Evolutionary conservation across 2,113 vertebrate genomes (phyloP), one percentile per base, ranked within the genome.

Genomic region (Oxyura jamaicensis): DNA sequence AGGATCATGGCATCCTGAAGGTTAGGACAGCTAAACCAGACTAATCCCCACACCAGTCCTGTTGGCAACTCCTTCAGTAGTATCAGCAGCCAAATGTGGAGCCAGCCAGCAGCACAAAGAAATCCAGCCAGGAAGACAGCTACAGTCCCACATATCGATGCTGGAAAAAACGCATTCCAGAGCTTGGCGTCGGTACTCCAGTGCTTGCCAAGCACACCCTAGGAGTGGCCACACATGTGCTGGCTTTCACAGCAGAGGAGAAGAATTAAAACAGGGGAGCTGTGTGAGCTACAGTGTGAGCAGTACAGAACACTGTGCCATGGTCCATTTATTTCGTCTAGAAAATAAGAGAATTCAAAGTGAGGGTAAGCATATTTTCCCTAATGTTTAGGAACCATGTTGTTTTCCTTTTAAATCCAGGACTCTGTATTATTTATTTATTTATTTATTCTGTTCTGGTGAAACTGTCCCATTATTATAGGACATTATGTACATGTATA

Each of bases 61-160:
- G 33, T 11, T 91, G 88, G 84, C 88, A 96, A 23, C 11, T 52
- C 26, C 59, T 78, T 66, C 66, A 59, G 72, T 19, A 81, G 33
- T 67, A 88, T 59, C 65, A 67, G 78, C 84, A 91, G 90, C 46
- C 75, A 67, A 85, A 65, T 3, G 2, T 52, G 48, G 41, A 83
- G 33, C 72, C 69, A 86, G 78, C 60, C 88, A 91, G 83, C 68
- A 94, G 53, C 58, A 23, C 3, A 7, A 83, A 83, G 81, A 84
- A 93, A 96, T 67, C n/a, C 86, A 92, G 68, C 60, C 88, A 94
- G 68, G 72, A 88, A 92, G 93, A 86, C 91, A 81, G 72, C 72
- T 93, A 44, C 50, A 89, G 50, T 39, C 25, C 66, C 4, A 3
- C 56, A 62, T 73, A 87, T 28, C 2, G 14, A 56, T n/a, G 78